A percentile compares a stretch with the other conserved stretches of the same genome.
Evolutionary conservation across 2,797 vertebrate genomes (phyloP).

Genomic region (Simalia tracyae): DNA sequence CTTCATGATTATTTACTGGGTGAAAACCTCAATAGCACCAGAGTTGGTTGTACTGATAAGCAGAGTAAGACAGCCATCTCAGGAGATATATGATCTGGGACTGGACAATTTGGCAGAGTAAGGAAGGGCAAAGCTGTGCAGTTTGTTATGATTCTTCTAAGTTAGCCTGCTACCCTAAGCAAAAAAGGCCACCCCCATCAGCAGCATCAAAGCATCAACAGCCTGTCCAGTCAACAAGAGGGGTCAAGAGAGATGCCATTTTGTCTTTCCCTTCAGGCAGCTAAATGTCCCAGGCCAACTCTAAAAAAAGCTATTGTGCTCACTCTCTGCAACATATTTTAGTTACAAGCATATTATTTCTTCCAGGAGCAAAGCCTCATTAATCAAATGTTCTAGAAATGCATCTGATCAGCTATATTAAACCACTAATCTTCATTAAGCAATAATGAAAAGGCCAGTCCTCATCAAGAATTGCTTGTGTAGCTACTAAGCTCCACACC

Average conservation of each 20-base stretch:
- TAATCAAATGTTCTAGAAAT: conserved; percentile 56
- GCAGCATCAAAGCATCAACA: not conserved
- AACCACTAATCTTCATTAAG: conserved; percentile 47
- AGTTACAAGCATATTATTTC: conserved; percentile 51
- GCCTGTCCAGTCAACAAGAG: not conserved
- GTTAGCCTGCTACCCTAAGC: not conserved
- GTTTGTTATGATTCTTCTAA: not conserved
- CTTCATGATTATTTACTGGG: conserved; percentile 9
- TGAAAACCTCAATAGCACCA: not conserved
- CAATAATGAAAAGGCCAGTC: conserved; percentile 36
- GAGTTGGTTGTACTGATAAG: not conserved
- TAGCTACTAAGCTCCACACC: not conserved
- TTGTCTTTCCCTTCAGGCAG: not conserved
- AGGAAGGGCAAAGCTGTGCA: not conserved
- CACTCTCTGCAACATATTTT: conserved; percentile 31
- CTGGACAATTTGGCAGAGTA: not conserved
- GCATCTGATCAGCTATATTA: conserved; percentile 36
- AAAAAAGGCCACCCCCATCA: not conserved
- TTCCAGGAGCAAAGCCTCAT: conserved; percentile 46
- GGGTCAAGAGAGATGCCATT: not conserved
- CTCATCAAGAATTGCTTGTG: conserved; percentile 5
- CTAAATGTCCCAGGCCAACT: not conserved
- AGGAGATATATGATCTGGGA: not conserved
- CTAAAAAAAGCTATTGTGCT: not conserved
- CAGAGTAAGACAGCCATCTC: conserved; percentile 11